These are phyloP conservation scores for Melanerpes aurifrons DNA, from an alignment of 2,113 vertebrate genomes.

Conservation along the genomic window DNA sequence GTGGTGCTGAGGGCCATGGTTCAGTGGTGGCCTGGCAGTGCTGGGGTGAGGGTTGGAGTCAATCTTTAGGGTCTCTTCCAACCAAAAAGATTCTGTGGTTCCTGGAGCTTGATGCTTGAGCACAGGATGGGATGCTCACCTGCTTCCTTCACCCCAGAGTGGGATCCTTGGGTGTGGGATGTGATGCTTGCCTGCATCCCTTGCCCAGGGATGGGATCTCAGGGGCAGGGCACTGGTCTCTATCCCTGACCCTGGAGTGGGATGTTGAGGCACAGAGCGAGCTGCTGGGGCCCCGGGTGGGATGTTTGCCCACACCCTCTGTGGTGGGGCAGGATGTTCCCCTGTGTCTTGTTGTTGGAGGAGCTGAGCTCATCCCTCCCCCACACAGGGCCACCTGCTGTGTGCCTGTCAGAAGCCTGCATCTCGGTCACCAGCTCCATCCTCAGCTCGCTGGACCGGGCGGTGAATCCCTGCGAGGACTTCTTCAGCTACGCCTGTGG, in stretches of 20 bases:
- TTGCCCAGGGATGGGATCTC: neutral
- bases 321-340: accelerated
- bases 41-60: neutral
- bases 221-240: accelerated
- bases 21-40: neutral
- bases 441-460: constrained; percentile 84
- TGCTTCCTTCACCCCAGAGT: neutral
- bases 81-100: neutral
- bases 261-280: neutral
- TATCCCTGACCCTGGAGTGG: accelerated
- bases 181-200: neutral
- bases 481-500: constrained; percentile 94
- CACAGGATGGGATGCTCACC: accelerated
- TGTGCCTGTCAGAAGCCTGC: constrained; percentile 89
- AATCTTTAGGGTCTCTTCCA: neutral
- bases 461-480: constrained; percentile 91
- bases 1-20: neutral
- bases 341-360: accelerated
- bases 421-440: constrained; percentile 87
- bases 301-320: neutral
- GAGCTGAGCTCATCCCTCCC: neutral
- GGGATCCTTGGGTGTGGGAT: neutral
- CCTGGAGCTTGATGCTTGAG: neutral
- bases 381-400: constrained; percentile 67
- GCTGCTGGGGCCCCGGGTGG: neutral